Evolutionary conservation across 1,140 invertebrate genomes (phyloP).

Genomic region (Zelostemma sp.): DNA sequence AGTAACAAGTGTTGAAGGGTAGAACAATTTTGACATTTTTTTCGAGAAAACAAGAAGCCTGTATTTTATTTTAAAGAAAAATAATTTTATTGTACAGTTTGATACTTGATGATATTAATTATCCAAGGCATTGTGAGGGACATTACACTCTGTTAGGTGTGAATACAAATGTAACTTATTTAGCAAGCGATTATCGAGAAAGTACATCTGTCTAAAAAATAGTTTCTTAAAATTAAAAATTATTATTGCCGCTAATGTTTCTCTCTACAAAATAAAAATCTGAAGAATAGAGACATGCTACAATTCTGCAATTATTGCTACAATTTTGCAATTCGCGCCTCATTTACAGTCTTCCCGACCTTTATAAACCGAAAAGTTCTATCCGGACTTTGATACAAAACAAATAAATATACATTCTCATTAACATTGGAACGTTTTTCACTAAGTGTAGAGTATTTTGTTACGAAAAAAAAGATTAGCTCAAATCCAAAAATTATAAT

Average conservation of each 20-base stretch:
- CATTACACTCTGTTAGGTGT: slow-evolving; percentile 9
- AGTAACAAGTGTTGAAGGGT: no score
- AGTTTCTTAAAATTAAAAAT: background rate
- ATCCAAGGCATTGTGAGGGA: slow-evolving; percentile 4
- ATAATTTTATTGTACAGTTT: slow-evolving; percentile 37
- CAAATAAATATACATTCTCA: slow-evolving; percentile 2
- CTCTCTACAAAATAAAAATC: background rate
- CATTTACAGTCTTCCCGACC: no score
- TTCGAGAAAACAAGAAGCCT: background rate
- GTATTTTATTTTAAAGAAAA: slow-evolving; percentile 32
- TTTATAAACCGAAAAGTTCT: no score
- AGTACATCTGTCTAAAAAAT: background rate
- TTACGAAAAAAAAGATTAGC: background rate
- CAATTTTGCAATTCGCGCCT: no score
- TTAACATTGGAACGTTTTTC: background rate
- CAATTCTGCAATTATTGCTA: no score
- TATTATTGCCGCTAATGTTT: slow-evolving; percentile 1
- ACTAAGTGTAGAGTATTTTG: background rate
- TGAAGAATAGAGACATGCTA: background rate
- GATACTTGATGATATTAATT: slow-evolving; percentile 19
- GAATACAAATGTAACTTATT: slow-evolving; percentile 1
- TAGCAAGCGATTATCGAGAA: slow-evolving; percentile 7
- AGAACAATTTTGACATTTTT: slow-evolving; percentile 22
- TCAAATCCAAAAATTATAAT: slow-evolving; percentile 3
- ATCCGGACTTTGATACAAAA: no score